Evolutionary conservation across 2,888 invertebrate species (phyloP).

Genomic region (Nomada goodeniana): DNA sequence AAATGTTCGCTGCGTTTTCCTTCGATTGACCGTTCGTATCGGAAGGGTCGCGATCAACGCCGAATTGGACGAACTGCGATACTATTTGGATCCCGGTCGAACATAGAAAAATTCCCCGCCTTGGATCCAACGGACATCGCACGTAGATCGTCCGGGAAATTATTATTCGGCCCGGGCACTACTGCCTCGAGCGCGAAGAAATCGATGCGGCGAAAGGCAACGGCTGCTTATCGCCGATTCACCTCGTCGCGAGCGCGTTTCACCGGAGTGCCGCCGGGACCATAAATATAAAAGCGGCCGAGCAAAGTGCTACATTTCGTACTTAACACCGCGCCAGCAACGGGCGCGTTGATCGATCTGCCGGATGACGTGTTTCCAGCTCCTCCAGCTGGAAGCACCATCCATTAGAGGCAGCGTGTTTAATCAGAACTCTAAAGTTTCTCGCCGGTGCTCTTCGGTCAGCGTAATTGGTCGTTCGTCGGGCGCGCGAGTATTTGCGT

Average conservation of each 20-base stretch:
- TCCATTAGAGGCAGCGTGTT: slow-evolving; percentile 82
- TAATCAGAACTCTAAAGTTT: slow-evolving; percentile 84
- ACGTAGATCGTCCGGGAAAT: too few species aligned
- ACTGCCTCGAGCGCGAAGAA: not conserved
- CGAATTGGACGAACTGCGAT: too few species aligned
- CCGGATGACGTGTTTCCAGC: slow-evolving; percentile 68
- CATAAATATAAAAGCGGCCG: slow-evolving; percentile 56
- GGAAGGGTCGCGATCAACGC: too few species aligned
- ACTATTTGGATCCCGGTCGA: too few species aligned
- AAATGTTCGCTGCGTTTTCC: too few species aligned
- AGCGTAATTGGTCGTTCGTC: slow-evolving; percentile 71
- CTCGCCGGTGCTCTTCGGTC: slow-evolving; percentile 66
- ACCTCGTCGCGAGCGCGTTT: slow-evolving; percentile 28
- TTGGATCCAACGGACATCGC: too few species aligned
- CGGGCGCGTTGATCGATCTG: slow-evolving; percentile 63
- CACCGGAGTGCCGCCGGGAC: slow-evolving; percentile 47
- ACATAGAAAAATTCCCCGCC: too few species aligned
- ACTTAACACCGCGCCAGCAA: slow-evolving; percentile 33
- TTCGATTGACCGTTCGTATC: too few species aligned
- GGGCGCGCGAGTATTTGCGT: slow-evolving; percentile 77
- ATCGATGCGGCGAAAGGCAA: not conserved
- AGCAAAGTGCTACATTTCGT: slow-evolving; percentile 60
- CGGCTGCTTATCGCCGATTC: slow-evolving; percentile 42
- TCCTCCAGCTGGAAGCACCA: slow-evolving; percentile 75
- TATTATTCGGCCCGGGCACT: too few species aligned